Base-by-base conservation (phyloP, 2,888 invertebrate species). In the Conistra vaccinii region DNA sequence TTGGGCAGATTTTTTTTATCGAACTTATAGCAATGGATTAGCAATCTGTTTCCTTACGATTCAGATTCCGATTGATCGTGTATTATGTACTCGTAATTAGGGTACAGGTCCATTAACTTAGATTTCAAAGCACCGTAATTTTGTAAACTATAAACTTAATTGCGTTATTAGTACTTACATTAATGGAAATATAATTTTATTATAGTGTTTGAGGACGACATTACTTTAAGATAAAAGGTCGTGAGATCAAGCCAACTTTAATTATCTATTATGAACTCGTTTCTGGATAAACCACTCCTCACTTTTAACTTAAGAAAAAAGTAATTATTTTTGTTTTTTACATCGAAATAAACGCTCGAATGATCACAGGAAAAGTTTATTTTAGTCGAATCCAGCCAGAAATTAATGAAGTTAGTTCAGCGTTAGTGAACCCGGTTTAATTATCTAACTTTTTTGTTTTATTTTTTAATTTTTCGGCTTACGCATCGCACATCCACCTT, bases 331-430 rank as follows among this genome's bases (percentile, higher is more conserved):
- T 76, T 55, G 53, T 83, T 83, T 79, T 79, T 76, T 74, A 81
- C 80, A 71, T 78, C 69, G 58, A 71, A 79, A 80, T 48, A 61
- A 42, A 77, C 72, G 81, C 73, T 57, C 76, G 76, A 85, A 66
- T 58, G 88, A 88, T 87, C 88, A 87, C 79, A 87, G 73, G 68
- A 53, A 80, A 85, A 76, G 77, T 83, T 78, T 70, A 76, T 86
- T 80, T 69, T 68, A 69, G 69, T 73, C 82, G 51, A 80, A 75
- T 55, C 69, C 70, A 76, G 75, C 68, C 80, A 83, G 55, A 83
- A 81, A 76, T 81, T 85, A 81, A 87, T 79, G 62, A 77, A 68
- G 75, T 88, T 87, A 84, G 58, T 86, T 87, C 78, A 74, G 77
- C 75, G 58, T 70, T 80, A 78, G 71, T 82, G 80, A 78, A 73